Evolutionary conservation across 1,140 invertebrate genomes (phyloP).

Genomic region (Hycleus cichorii): DNA sequence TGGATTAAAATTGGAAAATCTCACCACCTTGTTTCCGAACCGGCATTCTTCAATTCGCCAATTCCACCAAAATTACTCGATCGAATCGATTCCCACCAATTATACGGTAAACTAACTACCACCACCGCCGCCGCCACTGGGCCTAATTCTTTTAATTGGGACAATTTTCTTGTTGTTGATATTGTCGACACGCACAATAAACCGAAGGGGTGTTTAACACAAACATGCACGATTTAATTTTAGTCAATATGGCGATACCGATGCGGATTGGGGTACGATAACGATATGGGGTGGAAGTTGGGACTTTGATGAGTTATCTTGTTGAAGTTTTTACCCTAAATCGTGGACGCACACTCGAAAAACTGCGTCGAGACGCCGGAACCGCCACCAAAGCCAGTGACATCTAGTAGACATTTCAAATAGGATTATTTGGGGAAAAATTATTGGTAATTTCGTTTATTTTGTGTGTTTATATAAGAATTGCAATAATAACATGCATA

Average conservation of each 20-base stretch:
- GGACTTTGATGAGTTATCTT: too few relatives aligned
- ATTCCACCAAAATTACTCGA: neutral
- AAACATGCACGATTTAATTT: neutral
- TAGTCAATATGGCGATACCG: slow-evolving; percentile 12
- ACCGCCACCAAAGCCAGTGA: neutral
- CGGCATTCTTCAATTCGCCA: slow-evolving; percentile 3
- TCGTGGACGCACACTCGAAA: slow-evolving; percentile 11
- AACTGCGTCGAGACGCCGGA: slow-evolving; percentile 12
- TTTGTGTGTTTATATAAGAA: too few relatives aligned
- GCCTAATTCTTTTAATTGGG: too few relatives aligned
- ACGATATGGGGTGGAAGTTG: slow-evolving; percentile 9
- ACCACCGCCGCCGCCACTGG: too few relatives aligned
- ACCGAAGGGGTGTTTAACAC: neutral
- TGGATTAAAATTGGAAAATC: slow-evolving; percentile 1
- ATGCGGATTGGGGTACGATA: slow-evolving; percentile 10
- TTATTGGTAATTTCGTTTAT: too few relatives aligned
- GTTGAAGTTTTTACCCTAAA: neutral
- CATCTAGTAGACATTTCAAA: neutral
- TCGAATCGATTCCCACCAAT: neutral
- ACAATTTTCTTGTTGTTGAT: too few relatives aligned
- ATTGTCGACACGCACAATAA: neutral
- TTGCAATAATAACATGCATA: too few relatives aligned
- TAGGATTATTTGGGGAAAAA: too few relatives aligned
- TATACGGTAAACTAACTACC: too few relatives aligned
- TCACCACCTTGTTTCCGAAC: slow-evolving; percentile 22